Evolutionary conservation across 2,888 invertebrate species (phyloP), one percentile per base, ranked within the genome.

Genomic region (Pyrrhia umbra): DNA sequence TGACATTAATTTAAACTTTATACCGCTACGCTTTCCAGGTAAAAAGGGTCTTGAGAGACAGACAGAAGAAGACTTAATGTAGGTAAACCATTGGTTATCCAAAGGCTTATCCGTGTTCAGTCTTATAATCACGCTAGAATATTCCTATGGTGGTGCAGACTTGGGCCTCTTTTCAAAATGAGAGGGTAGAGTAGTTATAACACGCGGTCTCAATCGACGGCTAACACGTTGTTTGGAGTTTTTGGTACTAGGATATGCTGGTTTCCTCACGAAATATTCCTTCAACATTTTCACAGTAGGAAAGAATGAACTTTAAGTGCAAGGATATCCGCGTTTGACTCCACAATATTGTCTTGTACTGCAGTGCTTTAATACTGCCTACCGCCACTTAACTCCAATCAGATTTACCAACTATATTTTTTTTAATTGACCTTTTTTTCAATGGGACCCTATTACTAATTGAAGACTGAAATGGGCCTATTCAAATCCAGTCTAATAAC

Each of bases 371-470:
- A n/a, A n/a, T 5, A 34, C 34, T 34, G 34, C 34, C 34, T 34
- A 13, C 34, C 27, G 27, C 27, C n/a, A 34, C 34, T n/a, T 34
- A n/a, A 34, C 34, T 34, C 34, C 34, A 34, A 34, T 34, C n/a
- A 34, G 34, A 3, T n/a, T 0, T 34, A n/a, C 10, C 10, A 50
- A 45, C n/a, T n/a, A n/a, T n/a, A n/a, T n/a, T 50, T 45, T 8
- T 27, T 42, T 61, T 18, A 42, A 61, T 47, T 68, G 18, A 18
- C 18, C 16, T 8, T 39, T 42, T n/a, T 34, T 23, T 4, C 2
- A 23, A 23, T 6, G 23, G 23, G 23, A 23, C 23, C 23, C 23
- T 23, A 23, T 4, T 23, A 23, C 23, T 23, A n/a, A n/a, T n/a
- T n/a, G n/a, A n/a, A n/a, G n/a, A n/a, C n/a, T n/a, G n/a, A n/a